phyloP scores from a whole-genome alignment of 2,113 vertebrate species.

The Dipodomys spectabilis region DNA sequence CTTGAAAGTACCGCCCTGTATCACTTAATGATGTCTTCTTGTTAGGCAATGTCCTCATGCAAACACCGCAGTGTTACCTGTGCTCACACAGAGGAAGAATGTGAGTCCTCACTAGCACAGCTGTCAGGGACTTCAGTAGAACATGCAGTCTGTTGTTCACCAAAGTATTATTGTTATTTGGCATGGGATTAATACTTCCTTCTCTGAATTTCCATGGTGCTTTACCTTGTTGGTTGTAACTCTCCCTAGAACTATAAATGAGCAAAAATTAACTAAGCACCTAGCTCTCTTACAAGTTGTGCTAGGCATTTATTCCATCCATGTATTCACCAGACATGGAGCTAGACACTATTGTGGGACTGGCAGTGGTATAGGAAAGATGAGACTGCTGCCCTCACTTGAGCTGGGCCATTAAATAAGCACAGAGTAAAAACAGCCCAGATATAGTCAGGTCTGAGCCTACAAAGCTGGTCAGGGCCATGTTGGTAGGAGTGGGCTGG shows the following conservation, averaged over 20 bases:
- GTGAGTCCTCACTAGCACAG: neutral
- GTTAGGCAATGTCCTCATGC: neutral
- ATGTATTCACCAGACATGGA: neutral
- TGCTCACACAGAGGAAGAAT: neutral
- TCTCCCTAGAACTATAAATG: neutral
- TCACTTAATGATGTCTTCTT: neutral
- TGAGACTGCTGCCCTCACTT: neutral
- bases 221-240: neutral
- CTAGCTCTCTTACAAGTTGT: accelerated
- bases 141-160: neutral
- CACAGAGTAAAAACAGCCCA: neutral
- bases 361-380: neutral
- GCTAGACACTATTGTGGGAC: neutral
- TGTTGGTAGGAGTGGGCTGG: neutral
- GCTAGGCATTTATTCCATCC: neutral
- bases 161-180: no score
- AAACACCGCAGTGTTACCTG: neutral
- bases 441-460: neutral
- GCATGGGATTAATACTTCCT: neutral
- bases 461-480: neutral
- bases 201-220: neutral
- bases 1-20: neutral
- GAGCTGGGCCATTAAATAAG: neutral
- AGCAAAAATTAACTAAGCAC: neutral
- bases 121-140: neutral